Conservation (phyloP, 2,888 invertebrate species). For the Coenonympha arcania region DNA sequence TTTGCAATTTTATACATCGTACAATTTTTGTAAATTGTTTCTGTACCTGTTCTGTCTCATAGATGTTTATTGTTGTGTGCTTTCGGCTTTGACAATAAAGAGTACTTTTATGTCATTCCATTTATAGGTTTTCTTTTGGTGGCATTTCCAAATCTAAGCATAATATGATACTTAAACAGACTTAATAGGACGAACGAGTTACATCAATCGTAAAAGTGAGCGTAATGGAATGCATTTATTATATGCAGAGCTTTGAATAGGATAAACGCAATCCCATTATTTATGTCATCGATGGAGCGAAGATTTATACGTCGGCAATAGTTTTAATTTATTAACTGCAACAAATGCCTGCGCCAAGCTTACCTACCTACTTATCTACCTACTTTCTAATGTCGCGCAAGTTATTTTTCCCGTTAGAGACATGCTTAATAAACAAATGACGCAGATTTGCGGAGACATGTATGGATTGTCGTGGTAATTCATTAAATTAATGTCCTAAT, state of each 20-base stretch:
- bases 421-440: conserved; percentile 25
- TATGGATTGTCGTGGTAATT: conserved; percentile 13
- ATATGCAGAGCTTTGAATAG: conserved; percentile 8
- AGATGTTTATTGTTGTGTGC: no score
- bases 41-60: no score
- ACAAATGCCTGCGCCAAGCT: conserved; percentile 24
- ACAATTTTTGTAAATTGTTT: no score
- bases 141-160: not conserved
- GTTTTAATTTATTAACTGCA: conserved; percentile 27
- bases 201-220: not conserved
- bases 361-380: conserved; percentile 19
- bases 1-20: no score
- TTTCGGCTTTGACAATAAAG: no score
- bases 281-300: conserved; percentile 20
- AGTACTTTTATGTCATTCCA: no score
- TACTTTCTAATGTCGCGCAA: conserved; percentile 32
- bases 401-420: conserved; percentile 18
- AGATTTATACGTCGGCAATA: conserved; percentile 22
- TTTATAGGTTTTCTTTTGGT: no score
- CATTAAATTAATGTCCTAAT: conserved; percentile 17
- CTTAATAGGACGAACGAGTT: conserved; percentile 1
- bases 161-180: not conserved
- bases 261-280: conserved; percentile 19
- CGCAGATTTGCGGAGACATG: conserved; percentile 26
- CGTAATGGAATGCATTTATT: conserved; percentile 11